Conservation (phyloP, 2,797 vertebrate species). For the Xerus rutilus region DNA sequence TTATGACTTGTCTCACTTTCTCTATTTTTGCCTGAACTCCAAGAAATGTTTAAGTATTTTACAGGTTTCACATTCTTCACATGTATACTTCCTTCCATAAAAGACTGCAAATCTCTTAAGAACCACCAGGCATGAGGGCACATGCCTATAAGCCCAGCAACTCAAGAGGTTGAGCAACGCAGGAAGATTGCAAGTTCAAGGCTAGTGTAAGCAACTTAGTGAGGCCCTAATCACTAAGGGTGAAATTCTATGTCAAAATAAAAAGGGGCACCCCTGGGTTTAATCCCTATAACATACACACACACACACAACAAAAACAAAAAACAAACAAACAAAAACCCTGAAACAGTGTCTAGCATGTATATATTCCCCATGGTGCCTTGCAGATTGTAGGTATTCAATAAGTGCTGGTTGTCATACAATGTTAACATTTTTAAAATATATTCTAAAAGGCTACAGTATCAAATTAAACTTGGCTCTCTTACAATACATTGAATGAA, state of each 20-base stretch:
- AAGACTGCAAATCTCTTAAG: neutral
- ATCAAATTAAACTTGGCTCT: neutral
- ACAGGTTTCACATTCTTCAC: neutral
- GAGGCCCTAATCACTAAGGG: too few relatives aligned
- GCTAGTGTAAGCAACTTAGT: too few relatives aligned
- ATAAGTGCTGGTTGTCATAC: neutral
- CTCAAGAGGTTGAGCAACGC: too few relatives aligned
- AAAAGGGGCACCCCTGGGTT: too few relatives aligned
- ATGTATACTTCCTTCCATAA: neutral
- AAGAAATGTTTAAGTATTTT: constrained; percentile 1
- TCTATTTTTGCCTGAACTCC: neutral
- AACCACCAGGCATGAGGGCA: too few relatives aligned
- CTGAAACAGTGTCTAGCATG: neutral
- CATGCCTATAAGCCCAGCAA: too few relatives aligned
- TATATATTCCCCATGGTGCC: neutral
- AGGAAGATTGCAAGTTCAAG: too few relatives aligned
- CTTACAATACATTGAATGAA: neutral
- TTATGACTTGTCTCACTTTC: neutral
- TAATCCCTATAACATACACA: too few relatives aligned
- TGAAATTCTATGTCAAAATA: too few relatives aligned
- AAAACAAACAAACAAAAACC: too few relatives aligned
- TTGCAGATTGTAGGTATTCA: neutral
- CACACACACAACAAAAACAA: too few relatives aligned
- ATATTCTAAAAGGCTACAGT: neutral
- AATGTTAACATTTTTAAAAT: neutral